Base-by-base conservation (phyloP, 2,113 vertebrate species). In the Haplochromis vanheusdeni region DNA sequence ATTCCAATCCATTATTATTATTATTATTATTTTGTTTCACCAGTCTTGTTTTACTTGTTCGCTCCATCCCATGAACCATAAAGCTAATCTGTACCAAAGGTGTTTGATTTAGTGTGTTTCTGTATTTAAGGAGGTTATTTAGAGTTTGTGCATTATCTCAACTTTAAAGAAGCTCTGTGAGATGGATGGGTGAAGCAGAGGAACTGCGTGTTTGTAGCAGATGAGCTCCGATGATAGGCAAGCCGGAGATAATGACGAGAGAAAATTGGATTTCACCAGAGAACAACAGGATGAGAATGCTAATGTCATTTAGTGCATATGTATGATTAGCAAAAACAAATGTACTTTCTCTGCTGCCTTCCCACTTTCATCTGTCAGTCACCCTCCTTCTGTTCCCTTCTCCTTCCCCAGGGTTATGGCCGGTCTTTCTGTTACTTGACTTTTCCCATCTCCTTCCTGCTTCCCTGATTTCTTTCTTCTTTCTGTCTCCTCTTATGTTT, bases 231-330 rank as follows among this genome's bases (percentile, higher is more conserved):
- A 47, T 62, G 83, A 92, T 80, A 58, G 60, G 40, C 49, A 31
- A 55, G 85, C 65, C 7, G 11, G 87, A 92, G 89, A 89, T 84
- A 87, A 92, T 88, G 83, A 49, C 7, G 70, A 75, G 82, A 89
- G 92, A 87, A 90, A 94, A 94, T 93, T 91, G 80, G 90, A 94
- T 95, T 93, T 88, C n/a, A 35, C 58, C 17, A 28, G 82, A 85
- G 82, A 90, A 91, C 86, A 91, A 91, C 86, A 87, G 86, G 90
- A 95, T 89, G 73, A 85, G 91, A 94, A 93, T 91, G 85, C 89
- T 91, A 88, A 92, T 93, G 60, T 79, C 10, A 82, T 91, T 92
- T 84, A 73, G 82, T 52, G 80, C 52, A 23, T 68, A 56, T 87
- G 7, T 54, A 84, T 77, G 82, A 86, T 54, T 60, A 51, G 68